Base-by-base conservation (phyloP, 2,797 vertebrate species). In the Alcedo quadribrachys region DNA sequence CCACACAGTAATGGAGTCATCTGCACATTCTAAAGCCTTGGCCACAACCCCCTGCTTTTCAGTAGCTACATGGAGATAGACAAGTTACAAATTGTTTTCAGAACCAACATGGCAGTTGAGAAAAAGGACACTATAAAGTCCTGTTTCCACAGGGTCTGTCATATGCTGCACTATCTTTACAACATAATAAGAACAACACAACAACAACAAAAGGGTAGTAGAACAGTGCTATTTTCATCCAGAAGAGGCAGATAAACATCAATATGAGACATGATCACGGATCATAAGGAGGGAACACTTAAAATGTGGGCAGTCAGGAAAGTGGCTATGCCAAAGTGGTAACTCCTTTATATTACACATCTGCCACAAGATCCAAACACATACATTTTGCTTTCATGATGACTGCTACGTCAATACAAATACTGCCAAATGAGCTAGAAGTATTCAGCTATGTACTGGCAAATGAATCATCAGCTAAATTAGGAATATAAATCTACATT, bases 401-500 rank as follows among this genome's bases (percentile, higher is more conserved):
- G 69, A 75, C 77, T 78, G 35, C 55, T 40, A 28, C 46, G 70
- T 87, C 92, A 94, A 92, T 42, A 87, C 54, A 43, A 27, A 33
- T 5, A 45, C 28, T 81, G 89, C 80, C 78, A 90, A 86, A 75
- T 40, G 67, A 91, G 80, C 67, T 42, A 66, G 4, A 93, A 75
- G 51, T 62, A 57, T 62, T 78, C 66, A 78, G 66, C 66, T 66
- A 46, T 11, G 57, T 35, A 55, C n/a, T 65, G 17, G 74, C 53
- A 92, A 85, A 83, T 51, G 57, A 88, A 83, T 89, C 63, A 87
- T 32, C 82, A 92, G 42, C 53, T 92, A 60, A 37, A 73, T 81
- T 88, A 73, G 50, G 40, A 91, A 89, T 75, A 92, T 70, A 86
- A 91, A 93, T 79, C 55, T 53, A 61, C 66, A 77, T 58, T 75